Evolutionary conservation across 2,888 invertebrate species (phyloP), one percentile per base, ranked within the genome.

Genomic region (Drosophila macrospina): DNA sequence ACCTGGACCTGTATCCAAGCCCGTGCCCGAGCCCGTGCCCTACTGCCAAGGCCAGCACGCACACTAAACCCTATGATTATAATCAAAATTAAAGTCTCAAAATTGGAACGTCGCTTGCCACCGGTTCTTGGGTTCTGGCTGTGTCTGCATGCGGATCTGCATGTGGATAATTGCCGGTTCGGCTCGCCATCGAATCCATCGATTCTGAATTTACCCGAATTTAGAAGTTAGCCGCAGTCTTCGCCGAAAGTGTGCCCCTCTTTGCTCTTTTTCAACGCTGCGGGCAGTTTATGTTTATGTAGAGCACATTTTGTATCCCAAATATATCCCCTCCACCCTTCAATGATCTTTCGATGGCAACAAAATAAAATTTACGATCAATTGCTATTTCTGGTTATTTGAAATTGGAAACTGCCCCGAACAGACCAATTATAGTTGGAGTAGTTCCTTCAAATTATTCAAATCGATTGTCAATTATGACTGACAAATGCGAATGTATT

Each of bases 391-490:
- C 44, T 45, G 51, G 30, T 68, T 60, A 24, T 56, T 30, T 61
- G 13, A 13, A 39, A 50, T 26, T 39, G 30, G 11, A 45, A 41
- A 37, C 41, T 28, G 32, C 16, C 36, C 26, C 30, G n/a, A 10
- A n/a, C 5, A 36, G 52, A 42, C 72, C 75, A 60, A 77, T 75
- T 75, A 61, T 20, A 34, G 16, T 15, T 54, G 51, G 28, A 41
- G 44, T 54, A 30, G 52, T 45, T 47, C 15, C 37, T 41, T 57
- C 6, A 13, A 72, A 76, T 78, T 80, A 78, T 73, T 74, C 71
- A 78, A 80, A 82, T 80, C 79, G 80, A 68, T 64, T 69, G 75
- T 55, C 74, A 88, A 75, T 88, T 88, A 86, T 80, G 76, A 80
- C 77, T 76, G 79, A 82, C 86, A 84, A 88, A 87, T 78, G 69